Evolutionary conservation across 2,888 invertebrate genomes (phyloP), one percentile per base, ranked within the genome.

Genomic region (Polylopha cassiicola): DNA sequence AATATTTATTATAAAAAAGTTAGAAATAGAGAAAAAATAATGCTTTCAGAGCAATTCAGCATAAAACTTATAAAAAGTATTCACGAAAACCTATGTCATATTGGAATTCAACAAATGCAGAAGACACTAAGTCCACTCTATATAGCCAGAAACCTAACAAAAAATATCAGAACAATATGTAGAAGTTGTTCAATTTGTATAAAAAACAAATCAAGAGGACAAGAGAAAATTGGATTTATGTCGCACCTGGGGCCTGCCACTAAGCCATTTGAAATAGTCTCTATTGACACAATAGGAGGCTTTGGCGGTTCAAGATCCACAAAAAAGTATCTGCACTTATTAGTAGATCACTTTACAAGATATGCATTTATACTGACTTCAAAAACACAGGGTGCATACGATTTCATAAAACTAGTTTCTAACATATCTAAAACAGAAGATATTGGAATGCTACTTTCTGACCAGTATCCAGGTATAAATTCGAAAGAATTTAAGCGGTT

Each of bases 381-480:
- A 9, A 48, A 30, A 17, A 46, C 46, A 10, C 49, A 49, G 18
- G 47, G 4, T 37, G 46, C 46, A 13, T 41, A 39, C 27, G 46
- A 50, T 39, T 50, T 50, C 13, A 34, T 46, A 14, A 46, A 48
- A 37, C 32, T 50, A 21, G 6, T 50, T 1, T 33, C 5, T 2
- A 46, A 31, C 1, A 6, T 22, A 23, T 11, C 26, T 21, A 33
- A 37, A 10, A 27, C n/a, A 0, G 21, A 37, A 2, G 3, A 39
- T 3, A 41, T 46, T 46, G 41, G 38, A 2, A 34, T 41, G 41
- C 3, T 43, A 26, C 34, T 46, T 3, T 14, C 42, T 2, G 48
- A 57, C 18, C 57, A 57, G 46, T 53, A 57, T 23, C 58, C 59
- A 4, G 55, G 57, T 2, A 50, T 58, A 6, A 58, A 58, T 39